Conservation (phyloP, 2,113 vertebrate species). For the Sorex araneus region DNA sequence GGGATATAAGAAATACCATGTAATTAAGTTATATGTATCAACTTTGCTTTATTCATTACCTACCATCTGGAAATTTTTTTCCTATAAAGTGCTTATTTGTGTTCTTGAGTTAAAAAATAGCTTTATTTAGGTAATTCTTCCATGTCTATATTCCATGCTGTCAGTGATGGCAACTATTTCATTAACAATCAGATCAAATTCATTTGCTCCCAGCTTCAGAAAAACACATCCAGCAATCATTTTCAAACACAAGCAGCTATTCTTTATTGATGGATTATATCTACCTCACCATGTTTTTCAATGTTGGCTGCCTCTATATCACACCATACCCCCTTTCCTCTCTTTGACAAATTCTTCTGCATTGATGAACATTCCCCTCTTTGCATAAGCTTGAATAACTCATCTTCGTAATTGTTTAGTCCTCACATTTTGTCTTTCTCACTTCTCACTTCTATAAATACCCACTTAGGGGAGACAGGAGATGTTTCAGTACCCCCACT, state of each 20-base stretch:
- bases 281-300: background rate
- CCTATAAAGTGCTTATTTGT: background rate
- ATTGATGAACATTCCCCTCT: background rate
- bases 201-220: background rate
- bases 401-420: background rate
- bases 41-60: constrained; percentile 23
- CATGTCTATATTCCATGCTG: no score
- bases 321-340: background rate
- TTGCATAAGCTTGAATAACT: background rate
- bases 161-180: background rate
- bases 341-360: background rate
- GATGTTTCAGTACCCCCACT: no score
- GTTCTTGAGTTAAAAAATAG: background rate
- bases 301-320: background rate
- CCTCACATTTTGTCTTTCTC: background rate
- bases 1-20: constrained; percentile 57
- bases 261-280: background rate
- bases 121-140: background rate
- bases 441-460: background rate
- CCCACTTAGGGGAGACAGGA: background rate
- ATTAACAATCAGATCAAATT: background rate
- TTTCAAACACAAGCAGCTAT: background rate
- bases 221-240: background rate
- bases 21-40: constrained; percentile 39
- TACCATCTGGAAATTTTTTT: constrained; percentile 16